phyloP scores from a whole-genome alignment of 1,140 invertebrate species.

The Aleiodes sp. region DNA sequence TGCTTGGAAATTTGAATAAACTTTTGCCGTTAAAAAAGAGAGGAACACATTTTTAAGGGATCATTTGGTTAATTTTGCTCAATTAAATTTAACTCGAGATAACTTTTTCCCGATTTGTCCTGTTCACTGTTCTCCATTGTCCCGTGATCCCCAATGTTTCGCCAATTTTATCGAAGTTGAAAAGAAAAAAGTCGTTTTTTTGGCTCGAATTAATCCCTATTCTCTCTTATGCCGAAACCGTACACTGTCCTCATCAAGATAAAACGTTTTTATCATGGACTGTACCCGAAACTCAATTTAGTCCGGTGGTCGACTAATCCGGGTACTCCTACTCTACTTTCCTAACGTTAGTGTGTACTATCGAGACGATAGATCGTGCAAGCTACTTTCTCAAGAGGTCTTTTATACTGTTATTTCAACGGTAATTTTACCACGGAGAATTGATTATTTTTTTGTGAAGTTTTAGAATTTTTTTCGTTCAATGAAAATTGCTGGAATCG shows the following conservation, averaged over 20 bases:
- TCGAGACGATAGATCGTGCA: slow-evolving; percentile 5
- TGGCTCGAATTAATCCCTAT: slow-evolving; percentile 12
- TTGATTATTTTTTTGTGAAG: background rate
- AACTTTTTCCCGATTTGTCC: slow-evolving; percentile 5
- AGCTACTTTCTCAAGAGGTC: background rate
- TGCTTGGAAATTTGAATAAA: too few relatives aligned
- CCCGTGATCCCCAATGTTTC: background rate
- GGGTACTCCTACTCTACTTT: background rate
- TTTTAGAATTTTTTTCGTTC: too few relatives aligned
- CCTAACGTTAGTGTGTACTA: background rate
- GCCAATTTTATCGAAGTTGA: background rate
- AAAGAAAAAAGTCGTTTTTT: background rate
- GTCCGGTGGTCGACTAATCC: slow-evolving; percentile 16
- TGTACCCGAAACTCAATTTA: slow-evolving; percentile 17
- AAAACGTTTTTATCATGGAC: slow-evolving; percentile 20
- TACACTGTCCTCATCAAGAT: slow-evolving; percentile 18
- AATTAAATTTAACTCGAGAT: background rate
- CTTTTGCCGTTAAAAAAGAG: too few relatives aligned
- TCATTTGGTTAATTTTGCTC: background rate
- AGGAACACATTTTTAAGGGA: too few relatives aligned
- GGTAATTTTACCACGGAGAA: background rate
- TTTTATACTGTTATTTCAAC: background rate
- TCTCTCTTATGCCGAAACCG: background rate
- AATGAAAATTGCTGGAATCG: too few relatives aligned
- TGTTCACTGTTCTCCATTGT: background rate